phyloP scores from a whole-genome alignment of 2,888 invertebrate species.

The Mythimna vitellina region DNA sequence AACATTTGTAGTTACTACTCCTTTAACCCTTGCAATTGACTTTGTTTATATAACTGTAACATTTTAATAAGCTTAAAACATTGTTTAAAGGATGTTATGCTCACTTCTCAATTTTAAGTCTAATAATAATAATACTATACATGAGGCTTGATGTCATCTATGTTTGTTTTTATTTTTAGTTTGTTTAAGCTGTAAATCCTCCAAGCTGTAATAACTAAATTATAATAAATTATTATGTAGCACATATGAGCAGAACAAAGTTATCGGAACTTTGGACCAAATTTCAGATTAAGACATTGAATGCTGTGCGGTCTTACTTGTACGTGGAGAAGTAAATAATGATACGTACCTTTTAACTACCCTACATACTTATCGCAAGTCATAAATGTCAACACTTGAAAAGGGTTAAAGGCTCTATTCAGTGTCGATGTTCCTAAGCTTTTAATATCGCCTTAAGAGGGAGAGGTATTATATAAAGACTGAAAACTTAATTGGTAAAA shows the following conservation, averaged over 20 bases:
- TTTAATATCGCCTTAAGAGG: background rate
- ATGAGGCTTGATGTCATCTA: too few species aligned
- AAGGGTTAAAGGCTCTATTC: slow-evolving; percentile 38
- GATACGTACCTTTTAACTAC: slow-evolving; percentile 13
- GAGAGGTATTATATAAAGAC: background rate
- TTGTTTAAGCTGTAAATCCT: too few species aligned
- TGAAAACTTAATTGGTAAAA: background rate
- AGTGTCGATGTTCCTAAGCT: background rate
- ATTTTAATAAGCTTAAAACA: too few species aligned
- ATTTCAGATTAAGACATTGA: slow-evolving; percentile 1
- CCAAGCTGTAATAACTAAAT: too few species aligned
- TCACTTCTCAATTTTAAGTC: too few species aligned
- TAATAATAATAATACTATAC: too few species aligned
- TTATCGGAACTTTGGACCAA: background rate
- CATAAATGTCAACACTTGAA: slow-evolving; percentile 42
- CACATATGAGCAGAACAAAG: background rate
- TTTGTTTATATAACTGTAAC: too few species aligned
- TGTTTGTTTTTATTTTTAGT: too few species aligned
- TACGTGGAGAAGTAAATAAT: slow-evolving; percentile 10
- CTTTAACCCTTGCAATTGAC: too few species aligned
- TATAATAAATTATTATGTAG: too few species aligned
- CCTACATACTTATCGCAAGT: slow-evolving; percentile 21
- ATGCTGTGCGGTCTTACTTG: background rate
- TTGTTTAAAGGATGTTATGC: too few species aligned
- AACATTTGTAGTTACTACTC: too few species aligned